Evolutionary conservation across 2,888 invertebrate genomes (phyloP), one percentile per base, ranked within the genome.

Genomic region (Xylocampa areola): DNA sequence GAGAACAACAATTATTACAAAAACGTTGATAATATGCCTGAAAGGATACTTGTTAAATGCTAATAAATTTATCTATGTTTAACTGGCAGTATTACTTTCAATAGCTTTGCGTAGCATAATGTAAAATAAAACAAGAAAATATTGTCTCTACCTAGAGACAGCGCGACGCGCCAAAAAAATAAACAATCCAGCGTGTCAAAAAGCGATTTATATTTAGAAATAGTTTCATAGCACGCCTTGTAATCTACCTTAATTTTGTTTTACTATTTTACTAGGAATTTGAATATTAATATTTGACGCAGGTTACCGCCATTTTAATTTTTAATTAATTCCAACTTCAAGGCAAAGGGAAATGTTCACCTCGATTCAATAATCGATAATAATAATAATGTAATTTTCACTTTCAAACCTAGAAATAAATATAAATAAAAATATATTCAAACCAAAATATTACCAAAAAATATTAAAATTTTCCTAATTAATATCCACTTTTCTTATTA

Each of bases 401-500:
- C 48, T 48, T 35, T 45, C 21, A 10, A 55, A 6, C n/a, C 14
- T 21, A 13, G 4, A 17, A 39, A 14, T 43, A 35, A 25, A 29
- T 19, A 19, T 23, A 30, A 35, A 27, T 27, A 4, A 43, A 23
- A 54, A 37, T 35, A n/a, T n/a, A n/a, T n/a, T n/a, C n/a, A n/a
- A 23, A 29, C 8, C 7, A 27, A 13, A 49, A 45, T 43, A 41
- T 51, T 57, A 63, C 57, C 53, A 45, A 44, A 52, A 62, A 58
- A 32, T 37, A 30, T 8, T 16, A 17, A 44, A 17, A 43, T 39
- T 32, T 40, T 27, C 33, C 7, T 40, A 51, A 41, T 52, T 40
- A 64, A 59, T 62, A 72, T 65, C 64, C 76, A 74, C 74, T 72
- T 60, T 68, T 68, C 57, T 45, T 51, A 41, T 30, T 29, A 55